Conservation (phyloP, 2,888 invertebrate species). For the Adelphocoris suturalis region DNA sequence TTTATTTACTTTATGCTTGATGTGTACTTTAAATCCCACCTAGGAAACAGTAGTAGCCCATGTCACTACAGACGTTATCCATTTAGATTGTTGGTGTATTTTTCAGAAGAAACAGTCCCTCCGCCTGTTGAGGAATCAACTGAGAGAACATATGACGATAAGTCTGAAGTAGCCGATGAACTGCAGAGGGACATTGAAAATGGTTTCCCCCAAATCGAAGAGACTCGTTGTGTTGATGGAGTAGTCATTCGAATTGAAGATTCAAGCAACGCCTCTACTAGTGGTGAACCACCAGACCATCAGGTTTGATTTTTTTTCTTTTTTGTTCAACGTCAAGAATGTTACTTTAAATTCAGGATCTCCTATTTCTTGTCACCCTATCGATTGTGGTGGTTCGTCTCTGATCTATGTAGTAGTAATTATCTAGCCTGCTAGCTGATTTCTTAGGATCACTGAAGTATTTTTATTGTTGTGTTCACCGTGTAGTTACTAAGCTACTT, state of each 20-base stretch:
- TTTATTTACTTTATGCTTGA: too few species aligned
- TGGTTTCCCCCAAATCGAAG: background rate
- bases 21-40: too few species aligned
- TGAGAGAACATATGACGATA: background rate
- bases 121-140: background rate
- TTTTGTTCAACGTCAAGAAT: background rate
- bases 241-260: slow-evolving; percentile 74
- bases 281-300: slow-evolving; percentile 70
- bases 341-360: background rate
- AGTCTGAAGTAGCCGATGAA: slow-evolving; percentile 13
- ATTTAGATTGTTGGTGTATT: background rate
- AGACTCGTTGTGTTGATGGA: slow-evolving; percentile 64
- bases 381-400: too few species aligned
- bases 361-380: too few species aligned
- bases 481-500: too few species aligned
- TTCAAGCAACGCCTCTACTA: slow-evolving; percentile 70
- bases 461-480: too few species aligned
- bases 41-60: too few species aligned
- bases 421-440: too few species aligned
- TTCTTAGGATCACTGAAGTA: too few species aligned
- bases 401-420: too few species aligned
- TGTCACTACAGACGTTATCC: too few species aligned
- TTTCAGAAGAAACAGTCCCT: background rate
- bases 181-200: slow-evolving; percentile 33
- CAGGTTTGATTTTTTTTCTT: slow-evolving; percentile 53